Evolutionary conservation across 2,888 invertebrate genomes (phyloP).

Genomic region (Pristionchus maxplancki): DNA sequence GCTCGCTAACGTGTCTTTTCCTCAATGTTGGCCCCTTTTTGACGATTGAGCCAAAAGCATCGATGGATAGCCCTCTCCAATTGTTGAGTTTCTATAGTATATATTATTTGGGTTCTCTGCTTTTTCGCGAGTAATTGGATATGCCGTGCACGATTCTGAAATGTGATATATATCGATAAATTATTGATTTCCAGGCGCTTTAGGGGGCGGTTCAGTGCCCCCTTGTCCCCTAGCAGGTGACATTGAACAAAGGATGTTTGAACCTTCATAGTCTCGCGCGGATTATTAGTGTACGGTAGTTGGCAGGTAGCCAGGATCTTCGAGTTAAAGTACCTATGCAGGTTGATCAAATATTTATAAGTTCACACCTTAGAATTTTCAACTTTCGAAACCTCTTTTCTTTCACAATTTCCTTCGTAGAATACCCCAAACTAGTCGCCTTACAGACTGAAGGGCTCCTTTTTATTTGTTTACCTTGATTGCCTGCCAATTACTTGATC

Average conservation of each 20-base stretch:
- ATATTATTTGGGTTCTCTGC: conserved; percentile 4
- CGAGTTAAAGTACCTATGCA: background rate
- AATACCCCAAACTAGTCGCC: background rate
- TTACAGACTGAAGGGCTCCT: background rate
- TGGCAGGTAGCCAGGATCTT: conserved; percentile 28
- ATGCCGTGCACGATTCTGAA: background rate
- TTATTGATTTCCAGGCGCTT: background rate
- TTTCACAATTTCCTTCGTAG: background rate
- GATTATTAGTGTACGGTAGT: conserved; percentile 27
- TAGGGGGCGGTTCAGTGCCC: background rate
- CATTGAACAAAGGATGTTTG: background rate
- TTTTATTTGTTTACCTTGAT: background rate
- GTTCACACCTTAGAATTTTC: background rate
- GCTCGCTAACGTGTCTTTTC: background rate
- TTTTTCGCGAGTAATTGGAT: conserved; percentile 36
- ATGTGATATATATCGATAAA: conserved; percentile 45
- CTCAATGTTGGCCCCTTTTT: background rate
- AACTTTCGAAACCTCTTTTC: conserved; percentile 2
- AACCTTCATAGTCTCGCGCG: background rate
- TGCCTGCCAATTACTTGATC: background rate
- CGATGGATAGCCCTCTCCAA: conserved; percentile 3
- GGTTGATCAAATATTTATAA: conserved; percentile 24
- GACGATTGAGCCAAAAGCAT: background rate
- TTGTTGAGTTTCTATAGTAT: conserved; percentile 40
- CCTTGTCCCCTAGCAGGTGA: background rate